Conservation (phyloP, 2,888 invertebrate species). For the Hylaea fasciaria region DNA sequence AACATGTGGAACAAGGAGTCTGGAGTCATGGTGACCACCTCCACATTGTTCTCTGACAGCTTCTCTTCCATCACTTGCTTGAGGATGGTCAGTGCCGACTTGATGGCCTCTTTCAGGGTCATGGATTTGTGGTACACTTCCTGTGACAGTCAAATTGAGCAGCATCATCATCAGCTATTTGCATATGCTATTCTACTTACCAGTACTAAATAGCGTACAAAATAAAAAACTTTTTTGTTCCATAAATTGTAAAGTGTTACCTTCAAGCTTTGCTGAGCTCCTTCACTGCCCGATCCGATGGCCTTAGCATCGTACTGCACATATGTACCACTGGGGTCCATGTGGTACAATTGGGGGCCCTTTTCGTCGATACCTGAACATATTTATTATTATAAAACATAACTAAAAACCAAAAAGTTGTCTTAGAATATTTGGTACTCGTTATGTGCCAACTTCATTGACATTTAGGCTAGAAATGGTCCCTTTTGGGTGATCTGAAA, state of each 20-base stretch:
- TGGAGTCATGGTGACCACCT: constrained; percentile 97
- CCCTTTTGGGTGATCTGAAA: too few species aligned
- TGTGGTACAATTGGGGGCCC: constrained; percentile 97
- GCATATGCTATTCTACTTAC: too few species aligned
- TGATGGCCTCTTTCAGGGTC: constrained; percentile 96
- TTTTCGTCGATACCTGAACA: constrained; percentile 91
- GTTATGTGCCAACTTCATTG: too few species aligned
- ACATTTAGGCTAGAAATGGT: too few species aligned
- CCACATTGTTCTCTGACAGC: constrained; percentile 97
- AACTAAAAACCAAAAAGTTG: too few species aligned
- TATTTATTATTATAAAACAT: too few species aligned
- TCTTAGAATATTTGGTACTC: too few species aligned
- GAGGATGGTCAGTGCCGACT: constrained; percentile 95
- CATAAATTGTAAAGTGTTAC: constrained; percentile 51
- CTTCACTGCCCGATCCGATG: constrained; percentile 99
- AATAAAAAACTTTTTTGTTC: too few species aligned
- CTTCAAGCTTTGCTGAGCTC: constrained; percentile 97
- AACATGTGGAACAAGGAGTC: constrained; percentile 94
- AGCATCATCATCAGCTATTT: too few species aligned
- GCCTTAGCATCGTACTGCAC: constrained; percentile 99
- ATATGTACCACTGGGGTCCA: constrained; percentile 99
- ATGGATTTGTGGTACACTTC: constrained; percentile 93
- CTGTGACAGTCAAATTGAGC: constrained; percentile 64
- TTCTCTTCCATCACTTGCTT: constrained; percentile 99
- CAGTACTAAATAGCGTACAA: too few species aligned